Percentiles rank a stretch among this genome's conserved stretches.
These are phyloP conservation scores for Isaurus tuberculatus DNA, from an alignment of 92 coral and sea anemone species.

Conservation along the genomic window DNA sequence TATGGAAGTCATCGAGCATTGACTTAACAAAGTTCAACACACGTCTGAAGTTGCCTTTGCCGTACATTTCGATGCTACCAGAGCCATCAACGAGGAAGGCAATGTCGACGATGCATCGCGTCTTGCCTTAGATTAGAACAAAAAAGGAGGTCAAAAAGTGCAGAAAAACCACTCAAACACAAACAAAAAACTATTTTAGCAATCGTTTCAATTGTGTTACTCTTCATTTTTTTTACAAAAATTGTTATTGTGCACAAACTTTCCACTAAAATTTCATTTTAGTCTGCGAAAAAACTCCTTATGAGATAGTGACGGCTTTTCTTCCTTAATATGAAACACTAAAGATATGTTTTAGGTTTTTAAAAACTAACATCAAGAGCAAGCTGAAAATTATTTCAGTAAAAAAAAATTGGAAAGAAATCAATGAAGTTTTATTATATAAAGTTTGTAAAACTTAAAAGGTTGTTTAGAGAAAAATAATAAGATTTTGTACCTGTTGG, in stretches of 20 bases:
- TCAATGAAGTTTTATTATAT: background rate
- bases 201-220: background rate
- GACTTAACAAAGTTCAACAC: conserved; percentile 77
- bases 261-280: background rate
- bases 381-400: no score
- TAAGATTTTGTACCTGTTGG: conserved; percentile 50
- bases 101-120: conserved; percentile 69
- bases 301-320: no score
- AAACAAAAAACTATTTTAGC: background rate
- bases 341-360: no score
- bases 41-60: conserved; percentile 88
- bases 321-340: no score
- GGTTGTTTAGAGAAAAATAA: background rate
- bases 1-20: conserved; percentile 72
- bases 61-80: conserved; percentile 94
- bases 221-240: background rate
- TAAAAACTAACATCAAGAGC: no score
- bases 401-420: background rate
- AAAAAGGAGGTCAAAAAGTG: background rate
- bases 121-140: conserved; percentile 70
- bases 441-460: background rate
- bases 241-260: background rate
- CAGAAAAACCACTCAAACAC: background rate
- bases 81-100: conserved; percentile 95
- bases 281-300: background rate